phyloP scores from a whole-genome alignment of 2,113 vertebrate species.

The Natator depressus region DNA sequence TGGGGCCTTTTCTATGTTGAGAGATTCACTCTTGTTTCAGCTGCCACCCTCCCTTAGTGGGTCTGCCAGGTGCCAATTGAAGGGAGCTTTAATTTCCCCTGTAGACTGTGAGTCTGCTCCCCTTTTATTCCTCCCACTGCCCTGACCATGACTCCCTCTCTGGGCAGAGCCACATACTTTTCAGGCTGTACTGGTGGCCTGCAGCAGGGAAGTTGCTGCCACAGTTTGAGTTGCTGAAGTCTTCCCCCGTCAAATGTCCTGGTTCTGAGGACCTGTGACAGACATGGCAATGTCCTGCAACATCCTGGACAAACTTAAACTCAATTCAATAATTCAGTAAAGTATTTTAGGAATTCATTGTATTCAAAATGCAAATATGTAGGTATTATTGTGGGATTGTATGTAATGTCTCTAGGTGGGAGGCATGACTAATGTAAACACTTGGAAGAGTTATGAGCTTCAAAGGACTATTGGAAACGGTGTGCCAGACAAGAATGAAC shows the following conservation, averaged over 20 bases:
- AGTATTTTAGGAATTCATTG: neutral
- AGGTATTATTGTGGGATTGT: neutral
- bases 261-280: neutral
- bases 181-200: neutral
- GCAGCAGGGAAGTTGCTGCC: neutral
- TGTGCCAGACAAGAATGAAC: neutral
- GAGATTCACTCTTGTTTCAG: neutral
- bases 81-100: neutral
- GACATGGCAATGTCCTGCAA: neutral
- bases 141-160: neutral
- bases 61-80: fast-evolving
- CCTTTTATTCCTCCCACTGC: neutral
- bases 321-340: no score
- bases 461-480: neutral
- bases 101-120: neutral
- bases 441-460: neutral
- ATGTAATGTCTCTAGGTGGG: neutral
- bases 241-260: neutral
- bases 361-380: neutral
- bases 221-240: neutral
- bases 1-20: neutral
- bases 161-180: neutral
- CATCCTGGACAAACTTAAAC: neutral
- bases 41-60: neutral
- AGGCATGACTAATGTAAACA: neutral